A percentile compares a stretch with the other conserved stretches of the same genome.
Evolutionary conservation across 2,888 invertebrate genomes (phyloP).

Genomic region (Phragmatobia fuliginosa): DNA sequence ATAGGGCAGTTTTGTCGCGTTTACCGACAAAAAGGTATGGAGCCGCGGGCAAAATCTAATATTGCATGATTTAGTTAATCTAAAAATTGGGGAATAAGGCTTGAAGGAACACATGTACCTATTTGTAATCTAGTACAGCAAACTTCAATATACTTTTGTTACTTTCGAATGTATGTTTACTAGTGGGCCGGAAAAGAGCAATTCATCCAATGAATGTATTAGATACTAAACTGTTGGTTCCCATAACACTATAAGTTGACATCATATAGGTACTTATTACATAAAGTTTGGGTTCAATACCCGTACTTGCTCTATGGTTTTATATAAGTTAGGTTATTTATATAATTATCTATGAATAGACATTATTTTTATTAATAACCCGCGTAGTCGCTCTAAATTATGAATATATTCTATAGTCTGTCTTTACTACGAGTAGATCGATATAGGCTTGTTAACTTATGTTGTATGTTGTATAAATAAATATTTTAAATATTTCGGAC

Average conservation of each 20-base stretch:
- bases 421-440: too few species aligned
- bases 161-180: slow-evolving; percentile 7
- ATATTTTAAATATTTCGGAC: too few species aligned
- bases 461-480: too few species aligned
- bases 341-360: not conserved
- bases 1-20: too few species aligned
- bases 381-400: too few species aligned
- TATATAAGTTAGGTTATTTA: not conserved
- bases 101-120: not conserved
- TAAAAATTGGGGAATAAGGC: too few species aligned
- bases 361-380: not conserved
- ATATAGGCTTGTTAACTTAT: too few species aligned
- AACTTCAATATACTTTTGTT: not conserved
- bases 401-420: too few species aligned
- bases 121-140: not conserved
- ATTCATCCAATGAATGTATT: slow-evolving; percentile 46
- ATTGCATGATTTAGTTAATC: too few species aligned
- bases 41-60: too few species aligned
- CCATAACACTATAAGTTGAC: slow-evolving; percentile 22
- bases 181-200: slow-evolving; percentile 42
- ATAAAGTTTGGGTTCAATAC: slow-evolving; percentile 37
- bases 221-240: slow-evolving; percentile 28
- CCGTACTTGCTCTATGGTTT: not conserved
- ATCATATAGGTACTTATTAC: not conserved
- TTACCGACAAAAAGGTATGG: too few species aligned